phyloP scores from a whole-genome alignment of 2,888 invertebrate species.

The Cephus spinipes region DNA sequence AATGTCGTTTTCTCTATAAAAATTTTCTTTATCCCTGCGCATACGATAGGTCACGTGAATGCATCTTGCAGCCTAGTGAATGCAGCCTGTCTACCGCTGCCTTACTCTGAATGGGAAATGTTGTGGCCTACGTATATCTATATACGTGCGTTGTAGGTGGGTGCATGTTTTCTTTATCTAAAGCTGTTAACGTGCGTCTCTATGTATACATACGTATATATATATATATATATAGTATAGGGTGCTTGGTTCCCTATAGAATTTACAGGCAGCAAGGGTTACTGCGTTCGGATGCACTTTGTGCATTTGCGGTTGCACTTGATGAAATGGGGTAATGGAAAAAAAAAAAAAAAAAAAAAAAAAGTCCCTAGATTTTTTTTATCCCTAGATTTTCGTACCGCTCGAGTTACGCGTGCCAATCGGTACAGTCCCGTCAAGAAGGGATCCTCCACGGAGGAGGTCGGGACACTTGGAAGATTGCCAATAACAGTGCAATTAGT shows the following conservation, averaged over 20 bases:
- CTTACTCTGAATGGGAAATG: background rate
- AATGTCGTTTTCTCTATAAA: background rate
- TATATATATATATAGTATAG: background rate
- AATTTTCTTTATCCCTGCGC: background rate
- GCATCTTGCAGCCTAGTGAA: background rate
- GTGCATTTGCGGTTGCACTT: background rate
- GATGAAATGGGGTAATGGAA: background rate
- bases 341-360: background rate
- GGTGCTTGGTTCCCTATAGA: background rate
- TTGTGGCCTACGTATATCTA: background rate
- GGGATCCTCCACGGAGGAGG: background rate
- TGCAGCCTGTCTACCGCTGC: background rate
- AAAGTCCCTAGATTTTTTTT: background rate
- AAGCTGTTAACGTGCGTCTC: too few species aligned
- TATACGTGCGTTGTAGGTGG: background rate
- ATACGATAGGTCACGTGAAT: background rate
- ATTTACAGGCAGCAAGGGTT: background rate
- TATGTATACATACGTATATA: too few species aligned
- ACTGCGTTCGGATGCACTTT: background rate
- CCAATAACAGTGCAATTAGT: constrained; percentile 57
- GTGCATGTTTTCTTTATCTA: background rate
- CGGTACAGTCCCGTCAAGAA: background rate
- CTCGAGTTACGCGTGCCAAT: background rate
- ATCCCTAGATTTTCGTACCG: too few species aligned
- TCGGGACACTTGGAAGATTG: constrained; percentile 37